Base-by-base conservation (phyloP, 1,140 invertebrate species). In the Halesus radiatus region DNA sequence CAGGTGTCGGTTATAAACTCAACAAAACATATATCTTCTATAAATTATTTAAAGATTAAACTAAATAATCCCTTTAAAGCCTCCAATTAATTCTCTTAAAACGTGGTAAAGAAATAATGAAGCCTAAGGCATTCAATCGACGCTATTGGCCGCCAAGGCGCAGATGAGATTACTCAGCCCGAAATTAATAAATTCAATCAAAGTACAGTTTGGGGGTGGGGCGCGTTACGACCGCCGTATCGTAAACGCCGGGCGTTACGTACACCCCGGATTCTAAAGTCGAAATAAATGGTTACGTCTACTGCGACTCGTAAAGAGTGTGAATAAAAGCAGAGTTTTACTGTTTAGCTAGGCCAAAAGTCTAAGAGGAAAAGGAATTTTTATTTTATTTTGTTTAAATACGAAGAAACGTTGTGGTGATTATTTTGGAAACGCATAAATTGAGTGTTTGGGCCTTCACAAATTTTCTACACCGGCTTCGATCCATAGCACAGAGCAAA, bases 131-230 rank as follows among this genome's bases (percentile, higher is more conserved):
- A 10, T 22, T 7, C 62, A 22, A 66, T 66, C 62, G 62, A 66
- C 62, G 62, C 22, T 15, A 64, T 29, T 16, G 22, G 23, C 60
- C 16, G 26, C 26, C 16, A 16, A 64, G 60, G 23, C 26, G 22
- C 16, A 15, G 62, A 26, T 16, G 26, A 64, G 62, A 66, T 66
- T 66, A 66, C 62, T 26, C 62, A 66, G 62, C 3, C 23, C 16
- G 7, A 29, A 29, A 66, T 29, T 66, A 66, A 66, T 66, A 66
- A 66, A 66, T 32, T 66, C 62, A 66, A 66, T 66, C 23, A 66
- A 29, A 66, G 22, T n/a, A 26, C 16, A n/a, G 23, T 26, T 72
- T 53, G 18, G 26, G 26, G 37, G 45, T 26, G 45, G 22, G 37
- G 20, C 16, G 13, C 26, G 20, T 72, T 72, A 72, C 37, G 45